Base-by-base conservation (phyloP, 2,113 vertebrate species). In the Ailuropoda melanoleuca region DNA sequence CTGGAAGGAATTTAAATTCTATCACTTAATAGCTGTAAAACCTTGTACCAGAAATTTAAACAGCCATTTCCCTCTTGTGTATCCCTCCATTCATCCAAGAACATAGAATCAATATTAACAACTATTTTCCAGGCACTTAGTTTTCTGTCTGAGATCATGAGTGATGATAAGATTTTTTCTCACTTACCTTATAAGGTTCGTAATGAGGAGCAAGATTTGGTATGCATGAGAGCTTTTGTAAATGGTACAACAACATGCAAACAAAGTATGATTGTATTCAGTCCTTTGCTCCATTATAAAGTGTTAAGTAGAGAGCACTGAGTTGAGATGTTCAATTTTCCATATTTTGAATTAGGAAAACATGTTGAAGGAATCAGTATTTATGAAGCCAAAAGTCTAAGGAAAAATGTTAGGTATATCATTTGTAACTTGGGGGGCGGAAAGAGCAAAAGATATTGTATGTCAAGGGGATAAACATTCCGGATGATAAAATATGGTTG, bases 1-100 rank as follows among this genome's bases (percentile, higher is more conserved):
- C 90, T 96, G 94, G 95, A 94, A 93, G 82, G 77, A 94, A 66
- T 90, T 97, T 95, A 88, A 88, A 90, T 96, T 97, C 95, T 93
- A n/a, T 81, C 93, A 92, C 85, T 75, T 95, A 95, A 78, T 95
- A 80, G n/a, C 83, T 94, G 21, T 88, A 95, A 92, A 68, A 66
- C 50, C 18, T 74, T 50, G 26, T 37, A n/a, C n/a, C 83, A 86
- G 46, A 83, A 74, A 53, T n/a, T 66, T 78, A 93, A 75, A 43
- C 72, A 78, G 18, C 29, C 1, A 39, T 78, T 85, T 70, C 18
- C 21, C 39, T 19, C 23, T 43, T 8, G 3, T 53, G 9, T 68
- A 8, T 77, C 50, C 34, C 8, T 90, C 4, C 53, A 6, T 70
- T n/a, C 18, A 34, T 55, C 1, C n/a, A 29, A 60, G 46, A 18